Evolutionary conservation across 2,113 vertebrate species (phyloP), one percentile per base, ranked within the genome.

Genomic region (Redunca redunca): DNA sequence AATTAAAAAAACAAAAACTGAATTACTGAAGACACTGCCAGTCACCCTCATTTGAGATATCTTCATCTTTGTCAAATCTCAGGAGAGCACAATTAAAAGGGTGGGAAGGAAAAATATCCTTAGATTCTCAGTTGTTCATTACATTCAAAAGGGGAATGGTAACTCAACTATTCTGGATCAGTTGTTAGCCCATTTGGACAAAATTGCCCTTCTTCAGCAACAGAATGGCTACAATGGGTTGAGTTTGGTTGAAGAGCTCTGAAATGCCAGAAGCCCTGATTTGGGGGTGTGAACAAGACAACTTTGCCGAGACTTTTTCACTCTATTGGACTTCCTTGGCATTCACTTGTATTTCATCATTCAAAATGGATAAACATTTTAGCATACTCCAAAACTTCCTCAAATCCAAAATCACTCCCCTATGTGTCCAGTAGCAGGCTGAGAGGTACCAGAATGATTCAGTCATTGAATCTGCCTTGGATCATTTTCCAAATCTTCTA

Each of bases 51-150:
- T 85, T 93, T 43, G 1, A 6, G 77, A 92, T 96, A 95, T 97
- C 80, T 95, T 81, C 26, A 80, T 98, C 78, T 98, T 96, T 64
- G 57, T 96, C 83, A 90, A 97, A 97, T 98, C 46, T 98, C 91
- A 97, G 94, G 43, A 97, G 67, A 97, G 83, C 55, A 97, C 46
- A 97, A 94, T 97, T 96, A 96, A 50, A 94, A 97, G 43, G 33
- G 23, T 50, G 26, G 26, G 3, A 92, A 97, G 93, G 94, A 17
- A 98, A 96, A 96, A 90, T 43, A 97, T 40, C 50, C 33, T 58
- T 88, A 91, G 58, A 64, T 96, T 91, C 36, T 86, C 17, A 96
- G 43, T 40, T 90, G 97, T 98, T 97, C 91, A 94, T 97, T 98
- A 96, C 91, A 77, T 93, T 62, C 88, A 81, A 97, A 95, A 93